Base-by-base conservation (phyloP, 2,797 vertebrate genomes). In the Megalops cyprinoides region DNA sequence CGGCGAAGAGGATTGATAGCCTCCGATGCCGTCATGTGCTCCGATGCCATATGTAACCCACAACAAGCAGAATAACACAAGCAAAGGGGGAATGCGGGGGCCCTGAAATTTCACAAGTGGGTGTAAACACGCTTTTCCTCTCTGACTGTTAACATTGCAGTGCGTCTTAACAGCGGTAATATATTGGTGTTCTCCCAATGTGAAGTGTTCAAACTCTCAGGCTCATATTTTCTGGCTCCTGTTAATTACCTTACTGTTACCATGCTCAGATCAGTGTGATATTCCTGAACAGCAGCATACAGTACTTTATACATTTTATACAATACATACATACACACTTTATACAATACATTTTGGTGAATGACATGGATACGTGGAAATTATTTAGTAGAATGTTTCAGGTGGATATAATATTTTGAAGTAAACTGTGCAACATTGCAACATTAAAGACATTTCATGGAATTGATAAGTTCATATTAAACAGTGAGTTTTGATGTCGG, bases 1-100 rank as follows among this genome's bases (percentile, higher is more conserved):
- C 7, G 9, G 2, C 23, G 34, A 2, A 69, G 56, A 62, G 84
- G 60, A 37, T 48, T 25, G 31, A 39, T n/a, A 74, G 25, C 56
- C 48, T 69, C 76, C 71, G 31, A 42, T 14, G 8, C 58, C 9
- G 31, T 14, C 9, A 82, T 80, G 20, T 65, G 44, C 81, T n/a
- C n/a, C n/a, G n/a, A n/a, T n/a, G n/a, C n/a, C n/a, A n/a, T 78
- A 23, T 46, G 56, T 23, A 48, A 4, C 51, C 25, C 48, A 74
- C 76, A 79, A 74, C 79, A 84, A 84, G 78, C 74, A 58, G 67
- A 79, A 80, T 46, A 75, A 42, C 42, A 86, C 69, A 87, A 87
- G 86, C 44, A 84, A 48, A 0, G n/a, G 51, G 86, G 84, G 80
- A 87, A 86, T 88, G 83, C n/a, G 0, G 31, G 81, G 89, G 87